Evolutionary conservation across 2,113 vertebrate genomes (phyloP).

Genomic region (Dendropsophus ebraccatus): DNA sequence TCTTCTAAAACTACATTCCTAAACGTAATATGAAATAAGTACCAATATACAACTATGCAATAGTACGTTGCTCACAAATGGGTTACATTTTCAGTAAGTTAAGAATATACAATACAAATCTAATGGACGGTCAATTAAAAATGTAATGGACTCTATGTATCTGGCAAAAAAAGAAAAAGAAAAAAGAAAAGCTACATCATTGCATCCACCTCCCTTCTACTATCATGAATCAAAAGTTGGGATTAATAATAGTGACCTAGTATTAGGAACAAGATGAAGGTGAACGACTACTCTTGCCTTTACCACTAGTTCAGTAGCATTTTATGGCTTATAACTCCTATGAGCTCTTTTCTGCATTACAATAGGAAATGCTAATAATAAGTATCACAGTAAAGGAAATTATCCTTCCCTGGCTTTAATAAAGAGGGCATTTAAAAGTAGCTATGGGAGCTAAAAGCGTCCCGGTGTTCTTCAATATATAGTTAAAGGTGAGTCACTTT

Average conservation of each 20-base stretch:
- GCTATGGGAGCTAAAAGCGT: background rate
- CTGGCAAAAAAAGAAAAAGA: no score
- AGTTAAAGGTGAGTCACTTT: slow-evolving; percentile 19
- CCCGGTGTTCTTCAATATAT: background rate
- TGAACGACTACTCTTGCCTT: background rate
- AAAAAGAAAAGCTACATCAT: no score
- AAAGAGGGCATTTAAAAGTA: slow-evolving; percentile 3
- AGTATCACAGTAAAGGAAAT: slow-evolving; percentile 9
- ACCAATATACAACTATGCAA: no score
- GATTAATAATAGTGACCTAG: background rate
- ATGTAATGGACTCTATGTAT: no score
- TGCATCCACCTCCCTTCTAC: no score
- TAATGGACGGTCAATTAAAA: background rate
- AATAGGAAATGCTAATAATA: background rate
- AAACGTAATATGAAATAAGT: no score
- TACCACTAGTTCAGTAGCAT: background rate
- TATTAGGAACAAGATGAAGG: background rate
- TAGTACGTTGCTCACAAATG: no score
- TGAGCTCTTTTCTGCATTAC: background rate
- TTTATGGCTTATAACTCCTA: slow-evolving; percentile 5
- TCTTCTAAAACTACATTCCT: no score
- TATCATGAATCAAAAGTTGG: background rate
- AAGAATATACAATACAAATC: no score
- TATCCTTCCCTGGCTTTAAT: background rate
- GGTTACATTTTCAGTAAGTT: no score